Percentiles rank a stretch among this genome's conserved stretches.
phyloP scores from a whole-genome alignment of 1,140 invertebrate species.

The Sinella curviseta region DNA sequence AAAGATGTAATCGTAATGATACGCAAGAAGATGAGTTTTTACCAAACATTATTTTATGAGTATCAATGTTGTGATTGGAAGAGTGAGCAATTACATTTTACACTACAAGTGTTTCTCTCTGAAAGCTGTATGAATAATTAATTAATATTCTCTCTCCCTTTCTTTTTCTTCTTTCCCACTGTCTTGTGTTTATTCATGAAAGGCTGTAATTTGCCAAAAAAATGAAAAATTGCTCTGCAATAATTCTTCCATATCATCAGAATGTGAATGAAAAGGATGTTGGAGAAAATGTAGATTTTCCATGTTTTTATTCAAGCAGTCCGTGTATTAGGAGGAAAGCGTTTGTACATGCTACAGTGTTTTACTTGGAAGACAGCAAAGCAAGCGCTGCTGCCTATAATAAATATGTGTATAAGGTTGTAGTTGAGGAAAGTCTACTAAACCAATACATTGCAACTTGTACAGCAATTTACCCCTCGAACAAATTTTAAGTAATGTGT shows the following conservation, averaged over 20 bases:
- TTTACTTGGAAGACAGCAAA: background rate
- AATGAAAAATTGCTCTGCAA: slow-evolving; percentile 25
- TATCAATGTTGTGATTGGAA: slow-evolving; percentile 19
- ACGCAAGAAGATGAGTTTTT: no score
- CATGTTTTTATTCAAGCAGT: background rate
- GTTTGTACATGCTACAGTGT: no score
- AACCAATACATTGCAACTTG: background rate
- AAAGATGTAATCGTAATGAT: no score
- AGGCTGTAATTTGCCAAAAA: slow-evolving; percentile 15
- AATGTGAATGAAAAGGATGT: slow-evolving; percentile 16
- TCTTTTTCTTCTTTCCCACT: background rate
- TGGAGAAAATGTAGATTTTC: slow-evolving; percentile 12
- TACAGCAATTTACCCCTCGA: slow-evolving; percentile 17
- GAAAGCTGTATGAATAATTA: slow-evolving; percentile 20
- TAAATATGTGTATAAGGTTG: background rate
- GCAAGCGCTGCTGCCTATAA: background rate
- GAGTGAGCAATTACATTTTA: slow-evolving; percentile 24
- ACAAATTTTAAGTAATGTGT: background rate
- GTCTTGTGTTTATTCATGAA: slow-evolving; percentile 21
- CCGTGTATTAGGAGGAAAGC: background rate
- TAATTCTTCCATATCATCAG: slow-evolving; percentile 23
- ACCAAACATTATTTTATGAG: background rate
- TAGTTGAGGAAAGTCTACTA: background rate
- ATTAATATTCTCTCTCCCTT: slow-evolving; percentile 13
- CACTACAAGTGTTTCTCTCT: slow-evolving; percentile 15